Percentiles rank a stretch among this genome's conserved stretches.
These are phyloP conservation scores for Buphagus erythrorhynchus DNA, from an alignment of 2,797 vertebrate genomes.

Conservation along the genomic window DNA sequence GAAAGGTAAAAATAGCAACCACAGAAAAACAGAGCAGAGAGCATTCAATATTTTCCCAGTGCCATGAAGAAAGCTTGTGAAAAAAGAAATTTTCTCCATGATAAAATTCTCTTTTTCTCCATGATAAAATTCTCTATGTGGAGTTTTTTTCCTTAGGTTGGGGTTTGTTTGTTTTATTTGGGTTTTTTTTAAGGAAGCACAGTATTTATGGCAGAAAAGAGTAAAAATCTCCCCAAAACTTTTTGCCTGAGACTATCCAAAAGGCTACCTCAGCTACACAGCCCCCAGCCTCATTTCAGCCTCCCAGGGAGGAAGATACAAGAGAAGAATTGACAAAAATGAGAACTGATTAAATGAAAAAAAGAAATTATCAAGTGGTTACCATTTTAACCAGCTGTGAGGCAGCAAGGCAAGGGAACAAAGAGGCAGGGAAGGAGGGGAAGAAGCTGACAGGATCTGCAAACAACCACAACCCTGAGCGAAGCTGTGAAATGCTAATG, in stretches of 20 bases:
- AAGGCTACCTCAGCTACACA: not conserved
- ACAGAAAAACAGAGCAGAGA: not conserved
- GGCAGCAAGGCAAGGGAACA: conserved; percentile 4
- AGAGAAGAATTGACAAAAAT: not conserved
- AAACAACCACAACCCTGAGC: not conserved
- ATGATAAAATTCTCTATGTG: not conserved
- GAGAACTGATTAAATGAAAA: not conserved
- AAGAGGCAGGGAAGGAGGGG: not conserved
- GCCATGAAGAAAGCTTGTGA: not conserved
- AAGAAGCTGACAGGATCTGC: not conserved
- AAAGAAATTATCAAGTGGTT: not conserved
- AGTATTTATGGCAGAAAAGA: not conserved
- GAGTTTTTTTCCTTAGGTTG: not conserved
- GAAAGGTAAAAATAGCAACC: conserved; percentile 12
- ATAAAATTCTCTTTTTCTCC: not conserved
- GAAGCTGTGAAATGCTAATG: conserved; percentile 50
- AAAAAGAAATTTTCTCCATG: not conserved
- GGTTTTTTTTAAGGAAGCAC: not conserved
- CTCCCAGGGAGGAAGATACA: not conserved
- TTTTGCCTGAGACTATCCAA: not conserved
- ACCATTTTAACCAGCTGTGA: not conserved
- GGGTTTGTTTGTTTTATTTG: not conserved
- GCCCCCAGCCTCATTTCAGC: not conserved
- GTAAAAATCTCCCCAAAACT: not conserved
- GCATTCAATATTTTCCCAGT: not conserved